Evolutionary conservation across 2,797 vertebrate genomes (phyloP), one percentile per base, ranked within the genome.

Genomic region (Pygocentrus nattereri): DNA sequence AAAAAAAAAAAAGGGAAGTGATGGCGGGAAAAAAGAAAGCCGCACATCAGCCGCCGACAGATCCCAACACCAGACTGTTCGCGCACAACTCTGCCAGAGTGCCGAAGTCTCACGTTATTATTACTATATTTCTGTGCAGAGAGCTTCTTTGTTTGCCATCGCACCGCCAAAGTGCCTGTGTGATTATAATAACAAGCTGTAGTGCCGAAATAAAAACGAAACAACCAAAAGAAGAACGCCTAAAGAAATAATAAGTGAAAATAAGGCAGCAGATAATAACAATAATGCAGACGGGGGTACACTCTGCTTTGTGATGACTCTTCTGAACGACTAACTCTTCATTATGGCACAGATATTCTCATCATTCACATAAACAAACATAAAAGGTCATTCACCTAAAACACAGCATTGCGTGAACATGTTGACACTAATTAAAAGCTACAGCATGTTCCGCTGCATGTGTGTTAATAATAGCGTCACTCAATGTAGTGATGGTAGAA

Each of bases 11-110:
- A 62, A n/a, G 16, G 16, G 19, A 61, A 69, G 23, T 18, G 38
- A 49, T 71, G 41, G 19, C 4, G 5, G 23, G 49, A n/a, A 73
- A 5, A 56, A 27, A 71, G 44, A 80, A 65, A 75, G 41, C 56
- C 64, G 74, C 59, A 82, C 73, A 65, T 74, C 74, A 80, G 34
- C 62, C 49, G 59, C 38, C 83, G 64, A 76, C 74, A 76, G 74
- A 64, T 62, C 30, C 59, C 69, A 82, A 75, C 70, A 38, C 4
- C 19, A 38, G n/a, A n/a, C 23, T 34, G 27, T 25, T 59, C 56
- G 74, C 54, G 61, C 3, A 34, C 56, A 47, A 44, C 49, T 41
- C 38, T 34, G 27, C 6, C 19, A 25, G 21, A 58, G 19, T 54
- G 27, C 67, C 47, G 34, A 12, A 71, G n/a, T 34, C n/a, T 41